Evolutionary conservation across 2,888 invertebrate species (phyloP), one percentile per base, ranked within the genome.

Genomic region (Spisula subtruncata): DNA sequence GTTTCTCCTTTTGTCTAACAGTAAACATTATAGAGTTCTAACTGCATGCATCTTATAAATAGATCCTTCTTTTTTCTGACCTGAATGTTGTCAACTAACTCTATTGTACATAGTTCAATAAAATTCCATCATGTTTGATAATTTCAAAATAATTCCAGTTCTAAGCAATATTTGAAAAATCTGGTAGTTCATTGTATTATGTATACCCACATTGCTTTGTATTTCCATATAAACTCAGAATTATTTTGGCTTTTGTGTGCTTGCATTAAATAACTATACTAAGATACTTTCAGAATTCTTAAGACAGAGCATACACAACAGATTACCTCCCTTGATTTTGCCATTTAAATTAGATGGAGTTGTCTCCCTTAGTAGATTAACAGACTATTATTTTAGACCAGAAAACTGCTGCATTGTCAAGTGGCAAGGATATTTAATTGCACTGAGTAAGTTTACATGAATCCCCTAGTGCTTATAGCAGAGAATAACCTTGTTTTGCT

Each of bases 1-100:
- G 12, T 75, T 75, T 75, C 29, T 75, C 75, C 75, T 75, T n/a
- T 18, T 32, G 16, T 32, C 75, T 75, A 75, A 75, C 75, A 32
- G 29, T 32, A 18, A 75, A 18, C 35, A 75, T 10, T 14, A 18
- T 75, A 75, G 75, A 32, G 35, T 16, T 75, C 75, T 75, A 75
- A 75, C 75, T 75, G 75, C 75, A 75, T 75, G 75, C 75, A 75
- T 16, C 75, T 75, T 75, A 35, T 29, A 71, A 32, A 71, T 71
- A 71, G 71, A 8, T 32, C 32, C 60, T 60, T 18, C 51, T 60
- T 60, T 71, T 2, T 71, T 32, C 25, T 75, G 35, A 35, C 12
- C 60, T 25, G 60, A 66, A n/a, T 66, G 60, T 25, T 66, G n/a
- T n/a, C 5, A 25, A 51, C 51, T 51, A 51, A 51, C 51, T 51